Evolutionary conservation across 2,113 vertebrate genomes (phyloP), one percentile per base, ranked within the genome.

Genomic region (Onychostoma macrolepis): DNA sequence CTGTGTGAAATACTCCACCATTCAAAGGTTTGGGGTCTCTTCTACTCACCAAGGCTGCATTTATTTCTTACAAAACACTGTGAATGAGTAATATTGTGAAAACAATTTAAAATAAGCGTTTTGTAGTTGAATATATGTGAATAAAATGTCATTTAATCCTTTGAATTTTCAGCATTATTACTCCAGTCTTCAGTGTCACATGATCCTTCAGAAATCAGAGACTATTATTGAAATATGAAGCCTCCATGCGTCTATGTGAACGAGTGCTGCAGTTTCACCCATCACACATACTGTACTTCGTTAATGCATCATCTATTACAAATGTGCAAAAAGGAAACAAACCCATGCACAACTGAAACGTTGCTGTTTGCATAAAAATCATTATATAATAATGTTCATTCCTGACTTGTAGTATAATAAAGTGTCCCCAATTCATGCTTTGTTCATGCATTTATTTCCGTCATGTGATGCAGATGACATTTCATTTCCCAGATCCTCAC

Each of bases 381-480:
- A 11, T 77, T 30, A 79, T 36, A 56, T 36, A 12, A 53, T 17
- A 19, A 19, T 30, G 13, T 50, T 19, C 2, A 50, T 56, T 79
- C 9, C 48, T 36, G 8, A 78, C 76, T 21, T 11, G 19, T 78
- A 21, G 33, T 30, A 53, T 80, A 63, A 53, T 80, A 63, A n/a
- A 41, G 56, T 26, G 3, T 80, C 61, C 4, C 33, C 12, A 8
- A 13, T 61, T 41, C 24, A 26, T 63, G 53, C n/a, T 43, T 30
- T 21, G 24, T 26, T 41, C 78, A 41, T 61, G 53, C 12, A 45
- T 45, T 30, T 48, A 67, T 67, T 43, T 82, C 10, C 13, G 13
- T 63, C 79, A 63, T 63, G 56, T 65, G 79, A 81, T 65, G 36
- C 33, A 63, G 24, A 65, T 33, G 50, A 58, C n/a, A 61, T 58